These are phyloP conservation scores for Neolamprologus modestus DNA, from an alignment of 2,113 vertebrate genomes.

Conservation along the genomic window DNA sequence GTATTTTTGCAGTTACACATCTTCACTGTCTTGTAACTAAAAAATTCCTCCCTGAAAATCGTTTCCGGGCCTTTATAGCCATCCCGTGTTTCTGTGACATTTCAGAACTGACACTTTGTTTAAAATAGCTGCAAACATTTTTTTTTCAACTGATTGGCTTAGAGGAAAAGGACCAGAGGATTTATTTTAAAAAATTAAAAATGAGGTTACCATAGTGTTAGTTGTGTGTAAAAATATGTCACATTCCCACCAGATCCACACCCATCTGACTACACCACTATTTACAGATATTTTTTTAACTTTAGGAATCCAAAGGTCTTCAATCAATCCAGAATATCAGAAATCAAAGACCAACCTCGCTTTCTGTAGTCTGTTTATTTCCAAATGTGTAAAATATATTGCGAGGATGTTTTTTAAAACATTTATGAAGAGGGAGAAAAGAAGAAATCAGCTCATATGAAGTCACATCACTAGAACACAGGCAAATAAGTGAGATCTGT, in stretches of 20 bases:
- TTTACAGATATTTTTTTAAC: not conserved
- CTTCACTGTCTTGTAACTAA: not conserved
- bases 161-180: not conserved
- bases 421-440: not conserved
- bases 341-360: not conserved
- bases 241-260: not conserved
- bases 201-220: not conserved
- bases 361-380: not conserved
- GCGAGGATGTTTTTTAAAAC: not conserved
- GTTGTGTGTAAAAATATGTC: not conserved
- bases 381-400: not conserved
- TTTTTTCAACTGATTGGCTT: not conserved
- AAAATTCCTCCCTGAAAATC: not conserved
- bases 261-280: not conserved
- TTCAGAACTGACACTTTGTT: not conserved
- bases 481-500: constrained; percentile 21
- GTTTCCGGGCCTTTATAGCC: rapidly evolving
- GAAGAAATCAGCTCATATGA: not conserved
- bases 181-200: not conserved
- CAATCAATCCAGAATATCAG: not conserved
- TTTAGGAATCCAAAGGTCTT: not conserved
- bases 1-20: not conserved
- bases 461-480: not conserved
- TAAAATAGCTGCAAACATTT: not conserved
- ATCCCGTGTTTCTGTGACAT: not conserved